phyloP scores from a whole-genome alignment of 2,888 invertebrate genomes.

The Rhyacophila evoluta region DNA sequence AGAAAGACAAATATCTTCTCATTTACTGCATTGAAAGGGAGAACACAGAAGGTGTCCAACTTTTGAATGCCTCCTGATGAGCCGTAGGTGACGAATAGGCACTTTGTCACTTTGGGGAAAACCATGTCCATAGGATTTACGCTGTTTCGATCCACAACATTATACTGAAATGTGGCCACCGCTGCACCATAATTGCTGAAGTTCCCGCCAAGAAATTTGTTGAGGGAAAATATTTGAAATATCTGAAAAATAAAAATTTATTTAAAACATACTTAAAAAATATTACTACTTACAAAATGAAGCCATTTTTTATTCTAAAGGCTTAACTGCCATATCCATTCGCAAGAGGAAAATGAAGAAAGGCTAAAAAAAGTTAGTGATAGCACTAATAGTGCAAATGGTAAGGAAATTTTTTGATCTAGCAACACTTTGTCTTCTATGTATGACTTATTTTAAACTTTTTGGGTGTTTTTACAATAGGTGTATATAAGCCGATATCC shows the following conservation, averaged over 20 bases:
- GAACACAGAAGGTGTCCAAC: conserved; percentile 77
- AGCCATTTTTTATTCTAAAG: too few relatives aligned
- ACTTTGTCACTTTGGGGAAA: conserved; percentile 79
- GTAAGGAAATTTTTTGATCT: too few relatives aligned
- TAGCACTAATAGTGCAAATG: too few relatives aligned
- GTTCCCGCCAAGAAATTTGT: conserved; percentile 74
- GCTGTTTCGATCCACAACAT: conserved; percentile 63
- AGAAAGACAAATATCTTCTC: conserved; percentile 82
- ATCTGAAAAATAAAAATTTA: conserved; percentile 66
- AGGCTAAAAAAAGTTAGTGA: too few relatives aligned
- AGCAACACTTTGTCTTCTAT: too few relatives aligned
- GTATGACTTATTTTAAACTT: too few relatives aligned
- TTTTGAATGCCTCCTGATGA: conserved; percentile 71
- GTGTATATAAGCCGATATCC: too few relatives aligned
- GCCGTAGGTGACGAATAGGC: conserved; percentile 72
- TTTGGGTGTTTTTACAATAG: too few relatives aligned
- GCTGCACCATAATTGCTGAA: conserved; percentile 73
- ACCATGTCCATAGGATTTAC: conserved; percentile 76
- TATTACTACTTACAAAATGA: too few relatives aligned
- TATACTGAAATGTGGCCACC: conserved; percentile 65
- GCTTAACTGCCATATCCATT: too few relatives aligned
- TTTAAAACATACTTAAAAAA: too few relatives aligned
- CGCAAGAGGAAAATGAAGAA: too few relatives aligned
- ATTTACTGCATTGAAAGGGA: conserved; percentile 83
- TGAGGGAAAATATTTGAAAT: conserved; percentile 76